phyloP scores from a whole-genome alignment of 1,140 invertebrate species.

The Neodiprion pinetum region DNA sequence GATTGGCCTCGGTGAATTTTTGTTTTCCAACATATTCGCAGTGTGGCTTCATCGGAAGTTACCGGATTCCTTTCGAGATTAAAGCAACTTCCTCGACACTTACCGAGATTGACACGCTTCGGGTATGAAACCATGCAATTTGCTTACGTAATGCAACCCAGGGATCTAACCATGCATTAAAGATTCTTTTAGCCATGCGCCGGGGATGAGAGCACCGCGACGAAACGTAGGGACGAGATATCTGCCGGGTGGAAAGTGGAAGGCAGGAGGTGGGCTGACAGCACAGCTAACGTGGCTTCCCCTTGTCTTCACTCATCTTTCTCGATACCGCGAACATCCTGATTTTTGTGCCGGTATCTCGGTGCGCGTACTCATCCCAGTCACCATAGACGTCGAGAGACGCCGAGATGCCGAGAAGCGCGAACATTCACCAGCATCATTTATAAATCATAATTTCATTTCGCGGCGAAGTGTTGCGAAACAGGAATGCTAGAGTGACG shows the following conservation, averaged over 20 bases:
- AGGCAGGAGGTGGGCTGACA: background rate
- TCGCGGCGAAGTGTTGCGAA: constrained; percentile 35
- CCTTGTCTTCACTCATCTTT: background rate
- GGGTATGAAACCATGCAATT: constrained; percentile 2
- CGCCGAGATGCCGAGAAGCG: constrained; percentile 15
- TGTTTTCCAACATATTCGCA: too few relatives aligned
- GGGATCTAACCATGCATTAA: background rate
- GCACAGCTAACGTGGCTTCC: background rate
- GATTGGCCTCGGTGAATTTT: too few relatives aligned
- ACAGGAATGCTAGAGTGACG: constrained; percentile 42
- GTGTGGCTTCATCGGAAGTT: too few relatives aligned
- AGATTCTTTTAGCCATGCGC: background rate
- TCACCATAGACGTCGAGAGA: background rate
- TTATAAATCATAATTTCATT: constrained; percentile 50
- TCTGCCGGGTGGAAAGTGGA: background rate
- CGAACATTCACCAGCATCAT: constrained; percentile 27
- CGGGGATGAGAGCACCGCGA: constrained; percentile 1
- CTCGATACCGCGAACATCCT: background rate
- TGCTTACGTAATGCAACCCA: background rate
- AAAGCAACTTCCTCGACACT: background rate
- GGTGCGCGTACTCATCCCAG: background rate
- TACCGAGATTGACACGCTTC: background rate
- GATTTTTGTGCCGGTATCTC: background rate
- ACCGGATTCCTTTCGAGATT: background rate
- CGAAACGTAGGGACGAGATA: background rate